A percentile compares a stretch with the other conserved stretches of the same genome.
These are phyloP conservation scores for Tapirus indicus DNA, from an alignment of 2,797 vertebrate genomes.

Conservation along the genomic window DNA sequence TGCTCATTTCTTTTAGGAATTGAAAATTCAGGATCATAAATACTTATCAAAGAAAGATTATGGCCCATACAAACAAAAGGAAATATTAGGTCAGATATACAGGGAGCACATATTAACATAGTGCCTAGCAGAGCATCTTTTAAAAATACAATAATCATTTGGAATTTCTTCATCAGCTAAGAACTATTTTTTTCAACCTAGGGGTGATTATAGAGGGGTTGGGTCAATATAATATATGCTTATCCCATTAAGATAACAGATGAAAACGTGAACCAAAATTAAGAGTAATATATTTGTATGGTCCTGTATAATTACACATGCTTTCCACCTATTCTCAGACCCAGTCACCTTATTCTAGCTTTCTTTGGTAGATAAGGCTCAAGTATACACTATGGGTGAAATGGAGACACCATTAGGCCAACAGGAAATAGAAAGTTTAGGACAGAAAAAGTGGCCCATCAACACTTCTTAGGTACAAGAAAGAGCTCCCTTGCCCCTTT, in stretches of 20 bases:
- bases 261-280: constrained; percentile 18
- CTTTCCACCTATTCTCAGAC: not conserved
- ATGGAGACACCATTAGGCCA: not conserved
- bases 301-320: not conserved
- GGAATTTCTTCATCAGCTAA: not conserved
- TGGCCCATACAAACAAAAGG: not conserved
- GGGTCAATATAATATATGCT: not conserved
- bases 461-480: not conserved
- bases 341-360: not conserved
- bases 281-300: not conserved
- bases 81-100: not conserved
- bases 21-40: not conserved
- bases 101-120: not conserved
- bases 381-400: not conserved
- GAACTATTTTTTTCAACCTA: not conserved
- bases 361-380: not conserved
- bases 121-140: not conserved
- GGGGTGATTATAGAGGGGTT: not conserved
- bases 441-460: not conserved
- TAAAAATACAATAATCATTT: constrained; percentile 21
- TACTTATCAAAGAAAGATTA: not conserved
- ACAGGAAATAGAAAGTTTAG: not conserved
- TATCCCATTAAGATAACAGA: not conserved
- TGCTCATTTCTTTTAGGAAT: not conserved
- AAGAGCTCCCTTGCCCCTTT: not conserved